These are phyloP conservation scores for Petrolisthes cinctipes DNA, from an alignment of 2,888 invertebrate species.

Conservation along the genomic window DNA sequence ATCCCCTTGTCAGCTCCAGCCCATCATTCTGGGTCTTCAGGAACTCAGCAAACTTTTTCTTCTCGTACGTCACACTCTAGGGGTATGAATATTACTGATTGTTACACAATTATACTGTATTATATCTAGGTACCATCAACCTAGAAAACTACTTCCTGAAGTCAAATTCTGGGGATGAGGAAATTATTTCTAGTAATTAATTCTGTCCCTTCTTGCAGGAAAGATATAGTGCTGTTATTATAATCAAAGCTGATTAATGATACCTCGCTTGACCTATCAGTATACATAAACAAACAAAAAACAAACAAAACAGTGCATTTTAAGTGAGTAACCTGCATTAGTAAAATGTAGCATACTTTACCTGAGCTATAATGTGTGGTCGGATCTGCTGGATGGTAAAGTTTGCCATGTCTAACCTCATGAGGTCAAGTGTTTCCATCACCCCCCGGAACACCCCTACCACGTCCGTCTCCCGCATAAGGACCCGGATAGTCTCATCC, in stretches of 20 bases:
- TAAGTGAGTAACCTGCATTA: not conserved
- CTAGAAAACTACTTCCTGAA: too few species aligned
- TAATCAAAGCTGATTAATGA: too few species aligned
- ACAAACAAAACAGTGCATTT: not conserved
- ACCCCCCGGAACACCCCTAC: slow-evolving; percentile 74
- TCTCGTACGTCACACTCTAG: slow-evolving; percentile 92
- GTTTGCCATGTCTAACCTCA: slow-evolving; percentile 96
- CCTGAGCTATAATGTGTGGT: slow-evolving; percentile 79
- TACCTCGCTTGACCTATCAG: not conserved
- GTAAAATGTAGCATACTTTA: slow-evolving; percentile 15
- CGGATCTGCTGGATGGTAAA: slow-evolving; percentile 89
- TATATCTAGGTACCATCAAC: too few species aligned
- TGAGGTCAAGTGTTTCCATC: slow-evolving; percentile 80
- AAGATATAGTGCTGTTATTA: too few species aligned
- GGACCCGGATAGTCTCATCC: slow-evolving; percentile 86
- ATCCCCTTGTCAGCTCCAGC: slow-evolving; percentile 82
- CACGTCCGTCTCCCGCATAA: slow-evolving; percentile 82
- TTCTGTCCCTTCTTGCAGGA: too few species aligned
- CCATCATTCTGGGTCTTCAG: slow-evolving; percentile 85
- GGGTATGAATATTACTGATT: slow-evolving; percentile 70
- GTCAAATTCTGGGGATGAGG: too few species aligned
- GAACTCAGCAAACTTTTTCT: slow-evolving; percentile 89
- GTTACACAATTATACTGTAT: too few species aligned
- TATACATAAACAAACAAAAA: not conserved
- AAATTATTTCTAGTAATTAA: too few species aligned